phyloP scores from a whole-genome alignment of 2,797 vertebrate genomes.

The Vespertilio murinus region DNA sequence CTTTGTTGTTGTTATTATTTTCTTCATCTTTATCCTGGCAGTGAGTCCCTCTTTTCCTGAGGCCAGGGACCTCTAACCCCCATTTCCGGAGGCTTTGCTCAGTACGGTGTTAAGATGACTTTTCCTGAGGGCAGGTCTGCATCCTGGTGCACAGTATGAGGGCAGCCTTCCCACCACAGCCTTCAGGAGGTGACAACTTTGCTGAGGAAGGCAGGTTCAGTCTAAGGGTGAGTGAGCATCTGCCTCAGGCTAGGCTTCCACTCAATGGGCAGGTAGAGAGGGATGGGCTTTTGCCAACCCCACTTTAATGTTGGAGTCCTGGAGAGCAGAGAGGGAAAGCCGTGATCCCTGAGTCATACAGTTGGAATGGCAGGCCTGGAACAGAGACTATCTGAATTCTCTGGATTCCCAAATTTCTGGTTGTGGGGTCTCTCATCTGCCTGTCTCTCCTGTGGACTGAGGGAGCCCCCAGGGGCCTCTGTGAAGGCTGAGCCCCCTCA shows the following conservation, averaged over 20 bases:
- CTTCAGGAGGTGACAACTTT: neutral
- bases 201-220: neutral
- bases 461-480: neutral
- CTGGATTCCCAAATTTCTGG: neutral
- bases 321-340: neutral
- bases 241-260: neutral
- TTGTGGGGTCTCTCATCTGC: neutral
- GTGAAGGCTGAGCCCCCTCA: neutral
- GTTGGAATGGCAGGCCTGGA: neutral
- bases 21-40: neutral
- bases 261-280: neutral
- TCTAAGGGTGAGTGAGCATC: too few species aligned
- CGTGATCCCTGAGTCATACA: neutral
- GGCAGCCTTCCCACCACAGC: too few species aligned
- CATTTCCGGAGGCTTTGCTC: neutral
- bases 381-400: neutral
- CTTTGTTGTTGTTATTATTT: rapidly evolving
- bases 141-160: neutral
- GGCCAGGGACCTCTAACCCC: neutral
- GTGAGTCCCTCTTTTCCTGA: neutral
- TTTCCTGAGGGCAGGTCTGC: neutral
- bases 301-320: neutral
- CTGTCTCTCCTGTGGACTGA: neutral
- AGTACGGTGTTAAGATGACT: neutral
- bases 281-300: too few species aligned